Evolutionary conservation across 1,140 invertebrate species (phyloP).

Genomic region (Sitobion miscanthi): DNA sequence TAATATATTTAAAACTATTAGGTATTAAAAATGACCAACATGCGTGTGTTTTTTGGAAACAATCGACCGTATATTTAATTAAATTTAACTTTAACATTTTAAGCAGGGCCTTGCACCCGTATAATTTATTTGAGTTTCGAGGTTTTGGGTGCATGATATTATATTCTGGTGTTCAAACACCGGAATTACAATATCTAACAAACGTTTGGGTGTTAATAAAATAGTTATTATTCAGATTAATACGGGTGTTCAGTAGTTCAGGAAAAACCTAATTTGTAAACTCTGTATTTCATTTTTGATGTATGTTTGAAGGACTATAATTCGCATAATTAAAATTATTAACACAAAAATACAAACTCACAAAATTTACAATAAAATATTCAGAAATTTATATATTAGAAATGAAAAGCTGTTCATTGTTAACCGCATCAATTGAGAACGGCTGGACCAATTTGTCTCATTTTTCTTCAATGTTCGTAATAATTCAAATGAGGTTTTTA

Average conservation of each 20-base stretch:
- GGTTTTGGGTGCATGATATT: neutral
- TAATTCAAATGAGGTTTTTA: too few relatives aligned
- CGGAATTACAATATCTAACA: neutral
- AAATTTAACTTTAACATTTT: neutral
- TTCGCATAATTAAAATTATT: too few relatives aligned
- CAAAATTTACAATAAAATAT: too few relatives aligned
- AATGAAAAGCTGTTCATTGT: too few relatives aligned
- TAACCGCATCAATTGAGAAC: too few relatives aligned
- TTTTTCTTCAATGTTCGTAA: too few relatives aligned
- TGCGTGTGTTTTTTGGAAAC: neutral
- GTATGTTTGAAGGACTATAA: neutral
- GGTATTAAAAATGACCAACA: neutral
- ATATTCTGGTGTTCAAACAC: neutral
- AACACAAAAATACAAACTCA: too few relatives aligned
- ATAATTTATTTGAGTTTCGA: too few relatives aligned
- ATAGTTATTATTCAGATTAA: neutral
- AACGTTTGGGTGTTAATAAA: neutral
- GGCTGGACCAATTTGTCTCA: too few relatives aligned
- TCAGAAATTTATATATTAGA: too few relatives aligned
- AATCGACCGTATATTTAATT: neutral
- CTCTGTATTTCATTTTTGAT: neutral
- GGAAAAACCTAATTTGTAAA: neutral
- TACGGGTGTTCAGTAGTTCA: neutral
- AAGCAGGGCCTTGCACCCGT: neutral
- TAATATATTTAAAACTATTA: neutral